Evolutionary conservation across 2,888 invertebrate genomes (phyloP).

Genomic region (Sinohyriopsis cumingii): DNA sequence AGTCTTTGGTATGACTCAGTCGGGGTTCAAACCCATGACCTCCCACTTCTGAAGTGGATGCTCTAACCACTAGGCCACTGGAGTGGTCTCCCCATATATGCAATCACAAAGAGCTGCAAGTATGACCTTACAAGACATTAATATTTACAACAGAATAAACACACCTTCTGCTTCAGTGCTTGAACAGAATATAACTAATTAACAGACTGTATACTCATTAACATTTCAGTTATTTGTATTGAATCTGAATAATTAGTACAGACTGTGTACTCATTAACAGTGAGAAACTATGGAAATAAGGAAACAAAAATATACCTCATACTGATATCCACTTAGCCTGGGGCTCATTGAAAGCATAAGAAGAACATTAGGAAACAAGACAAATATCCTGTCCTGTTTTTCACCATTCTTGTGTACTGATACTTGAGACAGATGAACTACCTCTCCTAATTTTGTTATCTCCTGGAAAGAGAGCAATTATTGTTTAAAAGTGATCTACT

Average conservation of each 20-base stretch:
- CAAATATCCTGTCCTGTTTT: conserved; percentile 86
- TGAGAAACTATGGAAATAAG: not conserved
- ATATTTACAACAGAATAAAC: too few relatives aligned
- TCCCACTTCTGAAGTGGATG: too few relatives aligned
- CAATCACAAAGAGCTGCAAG: too few relatives aligned
- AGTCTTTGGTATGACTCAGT: too few relatives aligned
- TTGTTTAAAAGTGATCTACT: not conserved
- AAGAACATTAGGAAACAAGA: conserved; percentile 90
- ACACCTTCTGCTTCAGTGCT: not conserved
- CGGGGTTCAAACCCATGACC: too few relatives aligned
- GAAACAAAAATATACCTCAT: conserved; percentile 80
- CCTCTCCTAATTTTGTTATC: conserved; percentile 84
- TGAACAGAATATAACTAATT: not conserved
- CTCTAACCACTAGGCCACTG: too few relatives aligned
- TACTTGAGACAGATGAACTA: conserved; percentile 93
- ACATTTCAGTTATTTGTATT: not conserved
- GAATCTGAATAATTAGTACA: too few relatives aligned
- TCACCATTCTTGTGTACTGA: conserved; percentile 83
- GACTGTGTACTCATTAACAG: not conserved
- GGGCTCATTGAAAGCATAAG: conserved; percentile 92
- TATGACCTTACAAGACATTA: too few relatives aligned
- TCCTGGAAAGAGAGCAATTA: conserved; percentile 71
- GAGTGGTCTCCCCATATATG: too few relatives aligned
- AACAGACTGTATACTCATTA: not conserved
- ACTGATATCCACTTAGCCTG: conserved; percentile 93